Evolutionary conservation across 92 coral and sea anemone species (phyloP), one percentile per base, ranked within the genome.

Genomic region (Palythoa caribaeorum): DNA sequence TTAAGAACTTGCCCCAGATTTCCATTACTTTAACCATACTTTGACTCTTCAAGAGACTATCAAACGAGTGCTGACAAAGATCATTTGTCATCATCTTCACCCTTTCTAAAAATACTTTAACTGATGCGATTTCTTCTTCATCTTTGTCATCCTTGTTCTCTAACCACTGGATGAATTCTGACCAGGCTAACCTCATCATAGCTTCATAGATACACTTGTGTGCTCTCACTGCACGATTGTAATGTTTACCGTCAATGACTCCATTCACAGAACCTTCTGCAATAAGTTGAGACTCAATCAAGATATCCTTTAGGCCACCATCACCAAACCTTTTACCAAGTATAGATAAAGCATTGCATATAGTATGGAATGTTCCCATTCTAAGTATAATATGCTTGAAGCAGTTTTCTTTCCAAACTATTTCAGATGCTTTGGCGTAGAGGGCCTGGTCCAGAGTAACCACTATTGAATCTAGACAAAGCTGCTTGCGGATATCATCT

Each of bases 381-480:
- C 92, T 65, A 38, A 86, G 39, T 14, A 90, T 38, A 79, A 90
- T 77, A 35, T 66, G 57, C 15, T 57, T 20, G 73, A 76, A 90
- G 73, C 20, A 55, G 28, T 85, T 70, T 28, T 78, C n/a, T 71
- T 80, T 88, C 91, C 91, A 88, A 10, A 76, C 66, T 51, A 88
- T 76, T 63, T 88, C 91, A 2, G 55, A 28, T 73, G 91, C 91
- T 47, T 84, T 90, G 4, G 89, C 86, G 78, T 85, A 90, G 15
- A 90, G 79, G n/a, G 92, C 92, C 48, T 84, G 89, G 48, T 89
- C 89, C 89, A 89, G 38, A 85, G 90, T 90, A 51, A 83, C 87
- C 17, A 83, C 76, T 71, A 83, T 50, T 47, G 72, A 38, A 14
- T 59, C 51, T 36, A 71, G 59, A 77, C 84, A 36, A 77, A 89